Conservation (phyloP, 2,113 vertebrate genomes). For the Vanacampus margaritifer region DNA sequence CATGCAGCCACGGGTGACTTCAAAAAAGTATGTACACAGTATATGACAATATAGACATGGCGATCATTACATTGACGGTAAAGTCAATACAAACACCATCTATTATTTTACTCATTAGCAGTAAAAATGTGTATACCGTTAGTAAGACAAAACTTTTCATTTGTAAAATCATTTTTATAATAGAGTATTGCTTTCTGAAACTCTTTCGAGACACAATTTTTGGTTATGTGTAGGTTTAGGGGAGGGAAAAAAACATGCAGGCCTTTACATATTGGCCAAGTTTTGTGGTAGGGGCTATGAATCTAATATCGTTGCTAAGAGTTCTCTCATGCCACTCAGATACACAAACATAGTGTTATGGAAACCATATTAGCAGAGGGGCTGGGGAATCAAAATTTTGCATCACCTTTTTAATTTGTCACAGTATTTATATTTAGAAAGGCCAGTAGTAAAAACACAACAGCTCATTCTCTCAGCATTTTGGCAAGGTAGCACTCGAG, state of each 20-base stretch:
- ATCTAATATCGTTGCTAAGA: conserved; percentile 3
- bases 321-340: conserved; percentile 6
- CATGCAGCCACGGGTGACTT: neutral
- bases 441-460: conserved; percentile 30
- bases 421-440: conserved; percentile 13
- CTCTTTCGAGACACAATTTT: neutral
- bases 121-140: no score
- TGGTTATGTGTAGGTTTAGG: neutral
- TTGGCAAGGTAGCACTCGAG: conserved; percentile 48
- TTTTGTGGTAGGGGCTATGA: neutral
- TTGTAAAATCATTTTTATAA: neutral
- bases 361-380: conserved; percentile 6
- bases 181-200: neutral
- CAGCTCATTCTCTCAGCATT: conserved; percentile 45
- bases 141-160: no score
- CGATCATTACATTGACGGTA: no score
- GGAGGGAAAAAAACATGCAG: neutral
- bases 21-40: neutral
- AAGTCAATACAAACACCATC: no score
- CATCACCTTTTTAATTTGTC: conserved; percentile 14
- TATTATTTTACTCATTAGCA: no score
- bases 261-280: neutral
- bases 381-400: neutral
- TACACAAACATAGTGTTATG: neutral
- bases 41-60: neutral